A percentile compares a stretch with the other conserved stretches of the same genome.
Evolutionary conservation across 2,113 vertebrate species (phyloP).

Genomic region (Heterochromis multidens): DNA sequence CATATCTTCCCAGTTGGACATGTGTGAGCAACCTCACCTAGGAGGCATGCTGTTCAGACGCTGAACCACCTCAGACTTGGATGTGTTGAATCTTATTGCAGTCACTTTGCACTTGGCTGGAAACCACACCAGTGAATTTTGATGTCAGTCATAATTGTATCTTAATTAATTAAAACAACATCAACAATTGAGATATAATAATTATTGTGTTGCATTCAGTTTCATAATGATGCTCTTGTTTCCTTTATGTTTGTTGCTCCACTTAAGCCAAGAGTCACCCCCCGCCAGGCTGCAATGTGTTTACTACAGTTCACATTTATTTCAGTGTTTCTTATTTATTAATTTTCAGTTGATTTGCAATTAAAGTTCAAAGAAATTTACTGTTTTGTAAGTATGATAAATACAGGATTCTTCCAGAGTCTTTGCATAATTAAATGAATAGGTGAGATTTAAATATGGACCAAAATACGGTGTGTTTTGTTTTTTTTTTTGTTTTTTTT

Average conservation of each 20-base stretch:
- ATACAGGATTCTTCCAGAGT: no score
- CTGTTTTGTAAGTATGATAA: neutral
- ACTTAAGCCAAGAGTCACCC: neutral
- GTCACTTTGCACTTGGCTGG: neutral
- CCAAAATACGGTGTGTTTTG: no score
- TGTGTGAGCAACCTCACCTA: neutral
- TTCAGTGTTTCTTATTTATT: neutral
- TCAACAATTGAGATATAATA: no score
- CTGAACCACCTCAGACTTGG: neutral
- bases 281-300: no score
- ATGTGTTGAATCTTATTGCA: neutral
- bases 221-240: neutral
- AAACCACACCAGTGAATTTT: neutral
- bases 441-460: neutral
- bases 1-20: no score
- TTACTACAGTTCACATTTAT: no score
- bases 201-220: no score
- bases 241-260: neutral
- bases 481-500: no score
- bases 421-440: neutral
- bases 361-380: neutral
- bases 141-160: neutral
- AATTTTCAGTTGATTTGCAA: neutral
- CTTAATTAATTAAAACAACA: no score
- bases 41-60: no score